phyloP scores from a whole-genome alignment of 2,797 vertebrate genomes.

The Tadarida brasiliensis region DNA sequence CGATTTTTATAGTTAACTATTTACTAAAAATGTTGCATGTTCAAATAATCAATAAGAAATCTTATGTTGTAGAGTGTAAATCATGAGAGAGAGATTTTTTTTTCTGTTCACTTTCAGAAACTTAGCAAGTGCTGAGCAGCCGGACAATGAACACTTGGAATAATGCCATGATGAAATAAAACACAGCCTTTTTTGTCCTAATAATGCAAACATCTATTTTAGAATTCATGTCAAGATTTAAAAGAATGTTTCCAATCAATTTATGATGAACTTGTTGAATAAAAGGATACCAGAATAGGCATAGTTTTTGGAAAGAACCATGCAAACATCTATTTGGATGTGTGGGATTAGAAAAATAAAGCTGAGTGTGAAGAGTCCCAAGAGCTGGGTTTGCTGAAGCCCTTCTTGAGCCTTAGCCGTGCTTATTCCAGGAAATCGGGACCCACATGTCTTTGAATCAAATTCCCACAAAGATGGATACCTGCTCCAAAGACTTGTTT shows the following conservation, averaged over 20 bases:
- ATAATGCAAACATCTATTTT: constrained; percentile 48
- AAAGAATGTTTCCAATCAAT: neutral
- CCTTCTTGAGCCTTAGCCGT: accelerated
- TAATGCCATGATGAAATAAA: neutral
- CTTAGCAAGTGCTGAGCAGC: neutral
- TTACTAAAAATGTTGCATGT: neutral
- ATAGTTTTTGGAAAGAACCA: neutral
- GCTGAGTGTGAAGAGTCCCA: accelerated
- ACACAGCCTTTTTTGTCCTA: neutral
- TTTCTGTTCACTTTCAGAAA: neutral
- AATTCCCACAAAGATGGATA: accelerated
- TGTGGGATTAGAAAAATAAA: neutral
- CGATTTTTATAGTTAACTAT: neutral
- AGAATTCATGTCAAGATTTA: constrained; percentile 45
- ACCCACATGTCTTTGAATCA: accelerated
- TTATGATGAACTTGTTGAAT: constrained; percentile 41
- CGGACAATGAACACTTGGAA: neutral
- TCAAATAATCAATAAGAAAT: neutral
- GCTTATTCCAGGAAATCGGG: neutral
- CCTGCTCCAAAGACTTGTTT: neutral
- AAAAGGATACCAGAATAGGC: neutral
- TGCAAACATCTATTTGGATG: neutral
- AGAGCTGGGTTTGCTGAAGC: neutral
- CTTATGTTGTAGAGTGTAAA: neutral
- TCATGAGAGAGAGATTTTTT: neutral